phyloP scores from a whole-genome alignment of 2,888 invertebrate genomes.

The Priocnemis perturbator region DNA sequence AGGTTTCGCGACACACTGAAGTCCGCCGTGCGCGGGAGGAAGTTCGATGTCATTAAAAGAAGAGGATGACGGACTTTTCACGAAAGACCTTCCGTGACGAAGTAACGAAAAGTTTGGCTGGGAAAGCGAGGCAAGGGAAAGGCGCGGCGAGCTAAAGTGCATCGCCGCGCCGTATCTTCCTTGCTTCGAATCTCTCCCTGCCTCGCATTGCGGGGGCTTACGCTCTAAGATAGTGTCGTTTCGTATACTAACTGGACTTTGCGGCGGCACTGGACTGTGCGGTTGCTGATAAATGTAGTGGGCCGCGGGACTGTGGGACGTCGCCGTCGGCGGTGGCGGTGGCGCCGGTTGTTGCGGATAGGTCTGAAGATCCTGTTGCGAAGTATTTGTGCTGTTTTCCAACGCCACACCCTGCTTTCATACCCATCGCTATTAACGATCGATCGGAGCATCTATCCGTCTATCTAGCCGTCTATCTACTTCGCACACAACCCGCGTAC shows the following conservation, averaged over 20 bases:
- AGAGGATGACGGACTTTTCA: no score
- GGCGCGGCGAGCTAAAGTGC: no score
- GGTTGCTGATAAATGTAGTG: conserved; percentile 72
- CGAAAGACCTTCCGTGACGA: no score
- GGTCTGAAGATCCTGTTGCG: conserved; percentile 77
- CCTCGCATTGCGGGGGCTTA: no score
- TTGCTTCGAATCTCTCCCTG: no score
- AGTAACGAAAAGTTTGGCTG: no score
- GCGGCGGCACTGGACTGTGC: conserved; percentile 71
- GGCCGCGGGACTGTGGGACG: conserved; percentile 67
- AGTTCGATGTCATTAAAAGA: no score
- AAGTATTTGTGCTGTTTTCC: conserved; percentile 82
- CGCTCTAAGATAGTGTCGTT: no score
- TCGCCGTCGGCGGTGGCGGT: conserved; percentile 65
- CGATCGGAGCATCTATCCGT: conserved; percentile 38
- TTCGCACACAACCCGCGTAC: conserved; percentile 2
- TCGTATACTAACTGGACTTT: conserved; percentile 70
- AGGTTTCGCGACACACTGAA: no score
- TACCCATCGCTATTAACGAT: conserved; percentile 56
- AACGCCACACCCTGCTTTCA: conserved; percentile 77
- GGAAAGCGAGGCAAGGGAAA: no score
- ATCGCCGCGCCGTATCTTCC: no score
- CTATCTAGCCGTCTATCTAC: conserved; percentile 12
- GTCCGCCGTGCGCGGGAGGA: no score
- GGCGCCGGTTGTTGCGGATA: conserved; percentile 75